Base-by-base conservation (phyloP, 2,888 invertebrate genomes). In the Ornithoptera priamus region DNA sequence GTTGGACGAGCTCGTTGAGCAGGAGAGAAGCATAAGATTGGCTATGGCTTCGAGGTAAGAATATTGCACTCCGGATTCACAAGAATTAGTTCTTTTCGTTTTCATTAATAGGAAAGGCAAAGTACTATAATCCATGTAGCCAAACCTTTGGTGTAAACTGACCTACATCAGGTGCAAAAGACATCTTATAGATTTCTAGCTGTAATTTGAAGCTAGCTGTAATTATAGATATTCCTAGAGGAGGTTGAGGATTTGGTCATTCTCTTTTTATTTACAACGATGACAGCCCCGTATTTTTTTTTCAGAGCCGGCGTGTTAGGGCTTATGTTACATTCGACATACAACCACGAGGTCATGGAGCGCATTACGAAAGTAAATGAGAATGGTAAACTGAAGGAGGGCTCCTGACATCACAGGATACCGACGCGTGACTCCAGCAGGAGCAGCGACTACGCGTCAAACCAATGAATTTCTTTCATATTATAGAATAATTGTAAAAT, bases 321-420 rank as follows among this genome's bases (percentile, higher is more conserved):
- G 0, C 93, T 99, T 1, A 97, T 99, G 96, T 91, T 99, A n/a
- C 99, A 99, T 85, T 98, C 99, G 8, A 99, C 99, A 0, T 98
- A 98, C 84, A 98, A 99, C 89, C 98, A 99, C 83, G 97, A 97
- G 77, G 94, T 97, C 0, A 96, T 97, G 95, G 97, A 97, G 79
- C 84, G 90, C 2, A 93, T 93, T 76, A 88, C 91, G 1, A 91
- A 91, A 70, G 86, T 80, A 24, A 86, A 82, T 60, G 91, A 90
- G 71, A 91, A 89, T 71, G 89, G 90, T 5, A 89, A 89, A 59
- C 73, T 86, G 1, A 88, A 89, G 72, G 90, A 91, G 8, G 77
- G 78, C 3, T 86, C 90, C 74, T 90, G 89, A 90, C 89, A 78
- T 2, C 71, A 68, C 67, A 71, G 71, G 24, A 24, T 6, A 42